Evolutionary conservation across 2,797 vertebrate genomes (phyloP).

Genomic region (Cryptoprocta ferox): DNA sequence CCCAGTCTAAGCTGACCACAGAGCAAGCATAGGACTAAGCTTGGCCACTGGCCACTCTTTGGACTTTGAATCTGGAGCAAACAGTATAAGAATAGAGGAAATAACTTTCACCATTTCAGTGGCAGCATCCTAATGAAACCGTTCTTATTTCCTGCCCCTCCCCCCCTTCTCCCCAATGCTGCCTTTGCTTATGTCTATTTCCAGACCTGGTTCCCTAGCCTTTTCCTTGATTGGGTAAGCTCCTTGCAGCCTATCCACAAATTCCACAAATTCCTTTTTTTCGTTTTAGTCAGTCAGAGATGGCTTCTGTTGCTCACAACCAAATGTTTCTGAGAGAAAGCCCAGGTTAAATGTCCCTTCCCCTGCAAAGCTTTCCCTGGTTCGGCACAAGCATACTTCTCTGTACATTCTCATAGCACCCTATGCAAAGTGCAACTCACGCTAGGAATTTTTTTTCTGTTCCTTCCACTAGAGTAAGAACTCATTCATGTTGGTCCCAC

Average conservation of each 20-base stretch:
- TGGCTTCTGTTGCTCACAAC: neutral
- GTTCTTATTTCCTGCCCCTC: neutral
- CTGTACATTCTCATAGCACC: neutral
- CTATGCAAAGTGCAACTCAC: neutral
- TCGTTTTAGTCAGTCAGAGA: neutral
- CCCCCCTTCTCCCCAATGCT: neutral
- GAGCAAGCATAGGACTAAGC: neutral
- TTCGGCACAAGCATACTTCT: neutral
- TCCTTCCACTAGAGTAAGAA: neutral
- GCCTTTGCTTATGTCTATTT: neutral
- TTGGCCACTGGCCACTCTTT: slow-evolving; percentile 32
- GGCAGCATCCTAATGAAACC: neutral
- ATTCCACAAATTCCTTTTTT: slow-evolving; percentile 6
- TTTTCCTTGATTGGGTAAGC: neutral
- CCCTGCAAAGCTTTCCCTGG: neutral
- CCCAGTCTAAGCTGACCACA: neutral
- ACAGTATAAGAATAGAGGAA: neutral
- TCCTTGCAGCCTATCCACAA: neutral
- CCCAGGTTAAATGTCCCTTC: neutral
- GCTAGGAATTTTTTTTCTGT: neutral
- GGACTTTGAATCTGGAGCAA: slow-evolving; percentile 38
- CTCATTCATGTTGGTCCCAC: neutral
- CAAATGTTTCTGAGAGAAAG: neutral
- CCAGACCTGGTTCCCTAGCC: neutral
- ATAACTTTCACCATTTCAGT: neutral